A percentile compares a stretch with the other conserved stretches of the same genome.
phyloP scores from a whole-genome alignment of 2,888 invertebrate species.

The Falcaria lacertinaria region DNA sequence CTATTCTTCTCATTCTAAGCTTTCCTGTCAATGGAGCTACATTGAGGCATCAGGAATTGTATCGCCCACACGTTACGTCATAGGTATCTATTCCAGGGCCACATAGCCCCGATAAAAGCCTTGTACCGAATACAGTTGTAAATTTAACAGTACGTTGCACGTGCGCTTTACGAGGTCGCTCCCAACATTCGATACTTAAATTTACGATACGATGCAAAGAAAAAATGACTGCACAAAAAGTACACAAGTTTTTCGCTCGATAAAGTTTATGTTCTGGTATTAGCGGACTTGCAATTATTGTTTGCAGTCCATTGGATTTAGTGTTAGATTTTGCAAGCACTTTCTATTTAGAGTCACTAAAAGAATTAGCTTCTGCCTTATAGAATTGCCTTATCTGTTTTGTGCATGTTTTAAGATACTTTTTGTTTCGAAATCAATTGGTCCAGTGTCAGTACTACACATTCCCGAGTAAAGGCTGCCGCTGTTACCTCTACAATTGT shows the following conservation, averaged over 20 bases:
- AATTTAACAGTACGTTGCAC: slow-evolving; percentile 38
- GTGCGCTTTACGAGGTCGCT: slow-evolving; percentile 33
- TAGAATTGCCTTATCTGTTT: too few relatives aligned
- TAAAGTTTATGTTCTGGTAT: slow-evolving; percentile 31
- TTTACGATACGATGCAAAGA: slow-evolving; percentile 40
- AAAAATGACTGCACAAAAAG: slow-evolving; percentile 24
- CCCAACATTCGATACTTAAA: slow-evolving; percentile 35
- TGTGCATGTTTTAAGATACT: too few relatives aligned
- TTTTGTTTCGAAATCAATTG: too few relatives aligned
- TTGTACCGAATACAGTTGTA: slow-evolving; percentile 8
- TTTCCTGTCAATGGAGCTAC: too few relatives aligned
- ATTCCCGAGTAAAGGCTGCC: too few relatives aligned
- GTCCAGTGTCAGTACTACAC: too few relatives aligned
- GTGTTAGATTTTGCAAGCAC: too few relatives aligned
- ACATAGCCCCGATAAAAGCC: neutral
- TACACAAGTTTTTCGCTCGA: slow-evolving; percentile 35
- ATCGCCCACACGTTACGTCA: neutral
- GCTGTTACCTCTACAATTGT: too few relatives aligned
- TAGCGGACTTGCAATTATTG: slow-evolving; percentile 3
- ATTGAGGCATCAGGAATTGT: too few relatives aligned
- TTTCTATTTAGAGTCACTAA: too few relatives aligned
- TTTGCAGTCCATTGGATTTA: slow-evolving; percentile 1
- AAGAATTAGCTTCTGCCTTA: too few relatives aligned
- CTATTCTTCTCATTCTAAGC: too few relatives aligned
- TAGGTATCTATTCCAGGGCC: slow-evolving; percentile 2